Base-by-base conservation (phyloP, 2,888 invertebrate species). In the Pachydiplax longipennis region DNA sequence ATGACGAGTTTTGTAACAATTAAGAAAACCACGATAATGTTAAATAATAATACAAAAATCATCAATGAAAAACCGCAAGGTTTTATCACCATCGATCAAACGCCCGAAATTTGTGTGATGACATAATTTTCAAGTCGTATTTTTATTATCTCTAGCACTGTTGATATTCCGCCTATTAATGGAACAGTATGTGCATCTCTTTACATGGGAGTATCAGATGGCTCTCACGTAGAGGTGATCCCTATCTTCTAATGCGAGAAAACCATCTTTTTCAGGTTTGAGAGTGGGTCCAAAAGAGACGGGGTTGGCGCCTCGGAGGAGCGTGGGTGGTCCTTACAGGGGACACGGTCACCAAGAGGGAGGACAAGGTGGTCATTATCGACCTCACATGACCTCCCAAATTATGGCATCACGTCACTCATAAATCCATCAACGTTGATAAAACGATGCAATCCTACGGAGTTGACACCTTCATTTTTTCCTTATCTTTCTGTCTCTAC, bases 341-440 rank as follows among this genome's bases (percentile, higher is more conserved):
- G 87, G 87, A 73, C 31, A 73, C 40, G 40, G 81, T 40, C 40
- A 40, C 37, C 40, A 22, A 81, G 22, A 44, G 81, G 22, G 15
- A n/a, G 61, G 87, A 87, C 61, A n/a, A 3, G 37, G 65, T 37
- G 87, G 87, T 87, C 87, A 87, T 37, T 87, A 65, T 87, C 83
- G 83, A 83, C 83, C 83, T 83, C 61, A 37, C 87, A 37, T 83
- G 83, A 83, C 83, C 83, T 31, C 83, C 87, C 25, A 87, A 87
- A 87, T 87, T 87, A 87, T 87, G 87, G 87, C 61, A 61, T 61
- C 87, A 61, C 87, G 87, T 87, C 87, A 87, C 87, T 87, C 87
- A 87, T 87, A 87, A 87, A 87, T 87, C 87, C 87, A 87, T 87
- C 87, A 87, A 87, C 61, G 87, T 61, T 87, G 87, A 87, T 87